A percentile compares a stretch with the other conserved stretches of the same genome.
These are phyloP conservation scores for Morbakka virulenta DNA, from an alignment of 30 jellyfish, hydroid and myxozoan genomes.

Conservation along the genomic window DNA sequence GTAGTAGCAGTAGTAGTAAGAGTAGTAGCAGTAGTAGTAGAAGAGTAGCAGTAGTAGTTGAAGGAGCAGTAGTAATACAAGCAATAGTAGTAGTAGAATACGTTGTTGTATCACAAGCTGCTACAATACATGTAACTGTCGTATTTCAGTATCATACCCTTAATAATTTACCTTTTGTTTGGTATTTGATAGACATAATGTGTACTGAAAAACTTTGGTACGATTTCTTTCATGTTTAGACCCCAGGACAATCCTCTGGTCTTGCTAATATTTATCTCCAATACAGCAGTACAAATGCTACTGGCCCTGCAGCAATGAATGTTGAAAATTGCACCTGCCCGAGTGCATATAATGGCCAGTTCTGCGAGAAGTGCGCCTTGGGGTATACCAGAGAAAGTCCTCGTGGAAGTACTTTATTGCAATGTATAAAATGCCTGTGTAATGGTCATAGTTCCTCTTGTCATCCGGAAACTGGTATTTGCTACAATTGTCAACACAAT, in stretches of 20 bases:
- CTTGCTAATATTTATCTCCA: conserved; percentile 53
- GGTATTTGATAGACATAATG: background rate
- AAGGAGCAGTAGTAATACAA: too few relatives aligned
- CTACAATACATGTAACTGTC: too few relatives aligned
- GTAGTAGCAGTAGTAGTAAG: too few relatives aligned
- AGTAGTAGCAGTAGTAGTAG: too few relatives aligned
- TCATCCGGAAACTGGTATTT: conserved; percentile 67
- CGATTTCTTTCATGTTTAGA: conserved; percentile 13
- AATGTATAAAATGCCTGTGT: conserved; percentile 79
- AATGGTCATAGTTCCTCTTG: conserved; percentile 64
- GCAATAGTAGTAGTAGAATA: too few relatives aligned
- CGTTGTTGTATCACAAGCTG: too few relatives aligned
- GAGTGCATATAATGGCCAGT: conserved; percentile 64
- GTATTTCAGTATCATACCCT: too few relatives aligned
- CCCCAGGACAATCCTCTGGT: conserved; percentile 54
- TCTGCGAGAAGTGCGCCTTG: conserved; percentile 67
- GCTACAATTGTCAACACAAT: conserved; percentile 59
- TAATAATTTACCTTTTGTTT: too few relatives aligned
- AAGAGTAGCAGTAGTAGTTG: too few relatives aligned
- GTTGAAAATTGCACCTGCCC: conserved; percentile 87
- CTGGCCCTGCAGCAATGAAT: conserved; percentile 35
- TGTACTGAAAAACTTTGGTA: background rate
- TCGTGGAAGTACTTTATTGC: conserved; percentile 36
- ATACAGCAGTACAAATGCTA: conserved; percentile 47
- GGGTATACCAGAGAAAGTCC: conserved; percentile 82